Conservation (phyloP, 2,113 vertebrate species). For the Ammospiza nelsoni region DNA sequence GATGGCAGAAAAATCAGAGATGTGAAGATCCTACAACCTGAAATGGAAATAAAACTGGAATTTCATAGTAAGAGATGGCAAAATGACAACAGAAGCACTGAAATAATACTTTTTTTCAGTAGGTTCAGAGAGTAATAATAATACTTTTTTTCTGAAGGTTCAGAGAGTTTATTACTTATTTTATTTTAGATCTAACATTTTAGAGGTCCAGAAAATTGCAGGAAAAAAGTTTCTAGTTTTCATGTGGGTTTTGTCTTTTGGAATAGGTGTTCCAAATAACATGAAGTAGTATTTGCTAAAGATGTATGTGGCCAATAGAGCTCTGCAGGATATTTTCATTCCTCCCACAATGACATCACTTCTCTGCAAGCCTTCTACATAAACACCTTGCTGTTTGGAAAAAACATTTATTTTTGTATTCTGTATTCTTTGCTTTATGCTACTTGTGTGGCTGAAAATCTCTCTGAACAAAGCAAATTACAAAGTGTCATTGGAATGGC, state of each 20-base stretch:
- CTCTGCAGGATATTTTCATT: conserved; percentile 1
- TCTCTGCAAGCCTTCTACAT: conserved; percentile 40
- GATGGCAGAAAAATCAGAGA: not conserved
- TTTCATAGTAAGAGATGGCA: not conserved
- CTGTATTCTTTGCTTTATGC: not conserved
- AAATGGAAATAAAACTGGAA: not conserved
- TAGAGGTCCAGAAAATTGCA: not conserved
- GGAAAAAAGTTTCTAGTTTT: not conserved
- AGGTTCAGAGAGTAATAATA: not conserved
- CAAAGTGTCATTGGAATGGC: conserved; percentile 34
- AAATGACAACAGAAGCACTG: not conserved
- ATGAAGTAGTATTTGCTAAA: not conserved
- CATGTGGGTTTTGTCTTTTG: not conserved
- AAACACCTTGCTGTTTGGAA: conserved; percentile 32
- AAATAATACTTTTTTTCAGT: not conserved
- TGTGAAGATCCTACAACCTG: not conserved
- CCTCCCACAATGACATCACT: conserved; percentile 40
- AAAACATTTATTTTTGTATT: conserved; percentile 51
- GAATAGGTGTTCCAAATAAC: not conserved
- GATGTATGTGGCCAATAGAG: not conserved
- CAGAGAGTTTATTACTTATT: not conserved
- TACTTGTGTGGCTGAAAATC: conserved; percentile 8
- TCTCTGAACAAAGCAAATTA: conserved; percentile 47
- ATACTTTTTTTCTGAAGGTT: not conserved
- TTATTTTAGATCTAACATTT: not conserved